Percentiles rank a stretch among this genome's conserved stretches.
Evolutionary conservation across 2,797 vertebrate species (phyloP).

Genomic region (Scyliorhinus canicula): DNA sequence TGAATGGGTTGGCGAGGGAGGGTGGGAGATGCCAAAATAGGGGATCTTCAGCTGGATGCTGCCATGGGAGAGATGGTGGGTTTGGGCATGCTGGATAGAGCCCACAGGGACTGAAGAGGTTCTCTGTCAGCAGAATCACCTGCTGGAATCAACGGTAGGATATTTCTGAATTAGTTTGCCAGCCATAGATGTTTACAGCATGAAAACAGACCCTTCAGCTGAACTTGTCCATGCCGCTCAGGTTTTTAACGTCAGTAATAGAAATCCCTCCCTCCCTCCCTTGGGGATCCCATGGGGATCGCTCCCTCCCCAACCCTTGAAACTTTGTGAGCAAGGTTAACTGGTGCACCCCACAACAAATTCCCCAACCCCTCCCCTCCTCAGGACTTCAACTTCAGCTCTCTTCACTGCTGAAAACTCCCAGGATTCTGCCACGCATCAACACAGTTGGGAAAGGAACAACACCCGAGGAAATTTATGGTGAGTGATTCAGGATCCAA

Average conservation of each 20-base stretch:
- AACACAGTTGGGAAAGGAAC: neutral
- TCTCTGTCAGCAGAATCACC: neutral
- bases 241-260: too few relatives aligned
- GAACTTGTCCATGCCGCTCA: too few relatives aligned
- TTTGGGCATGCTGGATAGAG: too few relatives aligned
- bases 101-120: neutral
- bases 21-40: too few relatives aligned
- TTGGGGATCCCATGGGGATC: too few relatives aligned
- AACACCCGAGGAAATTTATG: too few relatives aligned
- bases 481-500: neutral
- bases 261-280: too few relatives aligned
- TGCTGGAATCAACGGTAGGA: too few relatives aligned
- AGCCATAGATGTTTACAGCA: too few relatives aligned
- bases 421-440: neutral
- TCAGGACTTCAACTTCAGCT: neutral
- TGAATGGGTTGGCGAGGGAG: neutral
- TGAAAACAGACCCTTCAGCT: too few relatives aligned
- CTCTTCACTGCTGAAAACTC: neutral
- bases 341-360: neutral
- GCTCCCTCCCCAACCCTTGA: too few relatives aligned
- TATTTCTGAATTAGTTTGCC: neutral
- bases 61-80: neutral
- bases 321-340: neutral
- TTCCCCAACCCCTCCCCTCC: neutral
- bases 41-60: neutral